Evolutionary conservation across 2,113 vertebrate genomes (phyloP).

Genomic region (Equus przewalskii): DNA sequence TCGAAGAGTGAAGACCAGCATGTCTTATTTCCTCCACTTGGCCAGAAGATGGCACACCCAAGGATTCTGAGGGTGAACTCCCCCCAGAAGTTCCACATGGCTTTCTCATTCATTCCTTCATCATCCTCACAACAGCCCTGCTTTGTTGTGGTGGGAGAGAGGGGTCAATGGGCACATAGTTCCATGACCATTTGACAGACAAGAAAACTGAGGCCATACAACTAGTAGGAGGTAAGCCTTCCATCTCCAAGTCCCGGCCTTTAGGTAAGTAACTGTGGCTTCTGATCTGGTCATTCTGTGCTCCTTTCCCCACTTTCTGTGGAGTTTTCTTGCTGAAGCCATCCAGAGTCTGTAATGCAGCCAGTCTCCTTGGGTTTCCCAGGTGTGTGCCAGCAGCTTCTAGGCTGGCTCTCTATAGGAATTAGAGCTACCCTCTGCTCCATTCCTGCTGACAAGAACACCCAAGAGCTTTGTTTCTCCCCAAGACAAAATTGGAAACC

Average conservation of each 20-base stretch:
- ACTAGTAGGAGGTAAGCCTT: background rate
- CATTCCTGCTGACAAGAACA: constrained; percentile 1
- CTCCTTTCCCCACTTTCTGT: background rate
- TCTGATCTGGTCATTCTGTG: background rate
- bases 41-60: background rate
- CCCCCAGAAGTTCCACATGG: background rate
- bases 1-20: background rate
- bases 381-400: background rate
- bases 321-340: background rate
- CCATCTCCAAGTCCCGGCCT: background rate
- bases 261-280: background rate
- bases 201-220: background rate
- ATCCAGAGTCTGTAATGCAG: background rate
- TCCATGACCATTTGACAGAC: background rate
- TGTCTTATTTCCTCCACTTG: background rate
- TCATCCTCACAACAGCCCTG: background rate
- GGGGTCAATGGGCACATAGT: background rate
- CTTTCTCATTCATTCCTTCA: background rate
- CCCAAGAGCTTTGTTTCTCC: background rate
- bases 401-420: background rate
- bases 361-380: background rate
- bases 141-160: background rate
- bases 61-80: background rate
- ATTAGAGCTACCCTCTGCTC: background rate
- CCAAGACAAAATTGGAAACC: background rate